Base-by-base conservation (phyloP, 2,888 invertebrate genomes). In the Corbicula japonica region DNA sequence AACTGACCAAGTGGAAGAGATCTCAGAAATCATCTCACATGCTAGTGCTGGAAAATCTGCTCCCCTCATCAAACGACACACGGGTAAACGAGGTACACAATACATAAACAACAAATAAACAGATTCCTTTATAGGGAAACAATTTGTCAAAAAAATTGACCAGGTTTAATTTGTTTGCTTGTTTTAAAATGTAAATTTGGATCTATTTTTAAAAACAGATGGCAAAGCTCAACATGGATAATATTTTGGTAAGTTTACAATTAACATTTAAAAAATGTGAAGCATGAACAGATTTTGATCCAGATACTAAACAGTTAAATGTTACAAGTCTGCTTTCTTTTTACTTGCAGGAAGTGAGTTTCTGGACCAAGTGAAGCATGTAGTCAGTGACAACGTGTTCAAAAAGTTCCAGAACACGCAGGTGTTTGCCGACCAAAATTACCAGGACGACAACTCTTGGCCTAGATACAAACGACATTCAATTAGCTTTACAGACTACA, bases 41-140 rank as follows among this genome's bases (percentile, higher is more conserved):
- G 89, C 89, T 21, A 87, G 88, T 68, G 76, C 82, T 23, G 90
- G 90, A 15, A 90, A 88, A 63, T 73, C 86, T n/a, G 81, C 80
- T n/a, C 80, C 80, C 35, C 60, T 78, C 21, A 81, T 77, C 35
- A 75, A 69, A 34, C 46, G 83, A 41, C 80, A 83, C 35, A 75
- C 83, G 21, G 72, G 76, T 50, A 91, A 92, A 52, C 89, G 92
- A 86, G 91, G 92, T 90, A 89, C 88, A n/a, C n/a, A n/a, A n/a
- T n/a, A n/a, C n/a, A n/a, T n/a, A n/a, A n/a, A n/a, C n/a, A n/a
- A n/a, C n/a, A n/a, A n/a, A n/a, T n/a, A n/a, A n/a, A n/a, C n/a
- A n/a, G n/a, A n/a, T n/a, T n/a, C n/a, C n/a, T n/a, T n/a, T n/a
- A n/a, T n/a, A n/a, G n/a, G n/a, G n/a, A n/a, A n/a, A n/a, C n/a